Conservation (phyloP, 2,113 vertebrate species). For the Seriola aureovittata region DNA sequence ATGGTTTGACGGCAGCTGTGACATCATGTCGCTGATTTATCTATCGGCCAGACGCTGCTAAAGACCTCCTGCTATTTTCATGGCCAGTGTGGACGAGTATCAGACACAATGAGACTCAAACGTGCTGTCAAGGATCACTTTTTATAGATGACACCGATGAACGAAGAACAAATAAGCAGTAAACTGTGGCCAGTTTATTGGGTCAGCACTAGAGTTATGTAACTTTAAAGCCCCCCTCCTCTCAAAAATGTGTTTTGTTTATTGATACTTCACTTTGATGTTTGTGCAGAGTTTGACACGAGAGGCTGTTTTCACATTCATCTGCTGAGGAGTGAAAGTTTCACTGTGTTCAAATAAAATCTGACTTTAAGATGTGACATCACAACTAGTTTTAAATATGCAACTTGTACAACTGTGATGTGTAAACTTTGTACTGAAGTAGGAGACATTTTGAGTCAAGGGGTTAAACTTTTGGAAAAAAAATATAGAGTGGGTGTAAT, state of each 20-base stretch:
- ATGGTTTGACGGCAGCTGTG: slow-evolving; percentile 66
- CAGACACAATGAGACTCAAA: slow-evolving; percentile 36
- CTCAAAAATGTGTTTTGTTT: neutral
- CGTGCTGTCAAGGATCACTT: neutral
- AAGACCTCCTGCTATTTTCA: slow-evolving; percentile 66
- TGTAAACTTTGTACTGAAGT: neutral
- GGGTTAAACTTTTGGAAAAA: neutral
- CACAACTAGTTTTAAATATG: neutral
- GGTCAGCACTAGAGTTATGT: neutral
- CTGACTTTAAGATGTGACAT: neutral
- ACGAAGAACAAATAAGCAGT: neutral
- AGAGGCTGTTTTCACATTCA: neutral
- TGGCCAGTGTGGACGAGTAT: neutral
- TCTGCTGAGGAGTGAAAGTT: neutral
- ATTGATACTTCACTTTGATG: neutral
- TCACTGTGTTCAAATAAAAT: neutral
- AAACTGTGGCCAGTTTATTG: neutral
- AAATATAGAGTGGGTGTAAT: neutral
- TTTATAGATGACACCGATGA: neutral
- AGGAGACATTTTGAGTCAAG: neutral
- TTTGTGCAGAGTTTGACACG: neutral
- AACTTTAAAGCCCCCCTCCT: neutral
- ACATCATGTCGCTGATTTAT: slow-evolving; percentile 74
- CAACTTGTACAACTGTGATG: neutral
- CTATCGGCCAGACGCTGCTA: slow-evolving; percentile 47